phyloP scores from a whole-genome alignment of 2,888 invertebrate genomes.

The Syrphus vitripennis region DNA sequence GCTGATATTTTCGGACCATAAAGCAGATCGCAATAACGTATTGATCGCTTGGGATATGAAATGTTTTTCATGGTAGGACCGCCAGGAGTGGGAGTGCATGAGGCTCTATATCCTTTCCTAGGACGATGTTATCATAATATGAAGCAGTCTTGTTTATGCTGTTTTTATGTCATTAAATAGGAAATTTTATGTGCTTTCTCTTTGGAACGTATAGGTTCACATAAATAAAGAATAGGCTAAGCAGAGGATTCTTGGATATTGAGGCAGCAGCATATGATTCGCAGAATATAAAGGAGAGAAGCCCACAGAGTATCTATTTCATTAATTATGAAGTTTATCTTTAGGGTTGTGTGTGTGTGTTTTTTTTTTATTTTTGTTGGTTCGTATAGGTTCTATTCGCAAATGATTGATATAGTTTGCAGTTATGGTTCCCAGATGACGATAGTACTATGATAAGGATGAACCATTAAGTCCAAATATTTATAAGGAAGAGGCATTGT shows the following conservation, averaged over 20 bases:
- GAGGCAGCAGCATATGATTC: slow-evolving; percentile 21
- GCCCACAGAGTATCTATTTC: slow-evolving; percentile 12
- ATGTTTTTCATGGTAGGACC: slow-evolving; percentile 16
- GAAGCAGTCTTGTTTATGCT: slow-evolving; percentile 36
- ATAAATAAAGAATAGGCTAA: slow-evolving; percentile 32
- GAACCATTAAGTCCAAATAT: not conserved
- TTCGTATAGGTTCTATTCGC: not conserved
- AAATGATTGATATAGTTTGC: slow-evolving; percentile 37
- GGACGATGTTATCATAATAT: slow-evolving; percentile 25
- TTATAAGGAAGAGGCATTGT: not conserved
- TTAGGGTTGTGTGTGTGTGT: not conserved
- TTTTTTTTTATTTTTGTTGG: not conserved
- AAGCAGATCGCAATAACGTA: slow-evolving; percentile 60
- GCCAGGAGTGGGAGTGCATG: not conserved
- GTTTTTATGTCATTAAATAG: slow-evolving; percentile 26
- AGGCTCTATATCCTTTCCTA: not conserved
- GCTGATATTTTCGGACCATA: slow-evolving; percentile 54
- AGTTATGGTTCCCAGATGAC: slow-evolving; percentile 25
- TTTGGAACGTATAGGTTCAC: slow-evolving; percentile 4
- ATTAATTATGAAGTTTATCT: slow-evolving; percentile 47
- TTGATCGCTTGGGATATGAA: slow-evolving; percentile 57
- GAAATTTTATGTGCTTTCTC: slow-evolving; percentile 31
- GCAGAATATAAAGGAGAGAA: not conserved
- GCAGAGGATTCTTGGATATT: not conserved
- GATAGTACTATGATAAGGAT: not conserved